Conservation (phyloP, 2,888 invertebrate genomes). For the Sturmia bella region DNA sequence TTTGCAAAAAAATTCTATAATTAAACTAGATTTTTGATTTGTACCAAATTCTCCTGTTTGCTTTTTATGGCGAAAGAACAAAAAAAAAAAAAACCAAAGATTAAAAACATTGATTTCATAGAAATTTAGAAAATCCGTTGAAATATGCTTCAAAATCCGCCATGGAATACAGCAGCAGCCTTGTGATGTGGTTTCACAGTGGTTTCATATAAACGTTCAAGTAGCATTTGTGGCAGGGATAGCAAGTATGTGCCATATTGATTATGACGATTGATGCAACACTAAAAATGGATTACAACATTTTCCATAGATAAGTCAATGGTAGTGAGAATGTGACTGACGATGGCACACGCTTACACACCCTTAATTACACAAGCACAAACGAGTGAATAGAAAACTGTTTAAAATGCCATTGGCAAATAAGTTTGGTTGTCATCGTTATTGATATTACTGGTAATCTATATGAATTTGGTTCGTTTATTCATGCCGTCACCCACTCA, state of each 20-base stretch:
- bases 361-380: background rate
- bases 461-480: slow-evolving; percentile 29
- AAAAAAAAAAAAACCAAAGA: background rate
- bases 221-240: slow-evolving; percentile 4
- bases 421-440: slow-evolving; percentile 29
- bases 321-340: background rate
- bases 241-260: slow-evolving; percentile 13
- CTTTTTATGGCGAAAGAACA: background rate
- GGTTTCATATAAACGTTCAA: slow-evolving; percentile 15
- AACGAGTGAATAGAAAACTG: slow-evolving; percentile 6
- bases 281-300: slow-evolving; percentile 35
- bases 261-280: slow-evolving; percentile 38
- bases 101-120: background rate
- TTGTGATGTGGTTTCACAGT: slow-evolving; percentile 55
- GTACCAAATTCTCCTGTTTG: background rate
- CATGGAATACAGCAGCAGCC: slow-evolving; percentile 23
- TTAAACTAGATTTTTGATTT: background rate
- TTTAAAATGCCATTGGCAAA: slow-evolving; percentile 39
- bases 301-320: slow-evolving; percentile 19
- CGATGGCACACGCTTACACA: background rate
- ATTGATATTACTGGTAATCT: slow-evolving; percentile 19
- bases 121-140: background rate
- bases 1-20: background rate
- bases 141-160: background rate
- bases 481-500: slow-evolving; percentile 8